phyloP scores from a whole-genome alignment of 2,113 vertebrate genomes.

The Heterotis niloticus region DNA sequence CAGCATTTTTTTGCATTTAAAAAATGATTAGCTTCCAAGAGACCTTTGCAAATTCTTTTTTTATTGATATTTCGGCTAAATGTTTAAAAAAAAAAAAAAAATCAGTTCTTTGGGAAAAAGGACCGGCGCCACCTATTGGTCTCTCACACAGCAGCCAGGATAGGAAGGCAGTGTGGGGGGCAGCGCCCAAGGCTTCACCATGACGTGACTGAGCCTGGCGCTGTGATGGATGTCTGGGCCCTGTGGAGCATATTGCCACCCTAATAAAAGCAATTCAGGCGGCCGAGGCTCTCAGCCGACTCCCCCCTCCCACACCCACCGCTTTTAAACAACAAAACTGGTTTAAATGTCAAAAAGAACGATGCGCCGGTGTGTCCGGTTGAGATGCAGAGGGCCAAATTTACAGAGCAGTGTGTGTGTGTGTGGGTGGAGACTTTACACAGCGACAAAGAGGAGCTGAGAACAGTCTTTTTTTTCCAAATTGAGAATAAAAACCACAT shows the following conservation, averaged over 20 bases:
- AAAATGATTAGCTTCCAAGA: too few species aligned
- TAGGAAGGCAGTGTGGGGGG: not conserved
- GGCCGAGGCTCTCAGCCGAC: slow-evolving; percentile 39
- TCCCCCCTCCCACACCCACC: slow-evolving; percentile 37
- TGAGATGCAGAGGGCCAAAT: slow-evolving; percentile 43
- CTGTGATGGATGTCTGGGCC: slow-evolving; percentile 63
- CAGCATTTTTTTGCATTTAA: too few species aligned
- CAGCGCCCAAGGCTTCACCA: not conserved
- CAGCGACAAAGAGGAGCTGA: too few species aligned
- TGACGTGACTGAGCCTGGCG: slow-evolving; percentile 8
- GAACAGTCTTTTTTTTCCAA: not conserved
- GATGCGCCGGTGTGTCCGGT: slow-evolving; percentile 50
- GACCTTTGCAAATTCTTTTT: too few species aligned
- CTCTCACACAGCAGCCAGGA: not conserved
- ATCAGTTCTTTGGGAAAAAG: not conserved
- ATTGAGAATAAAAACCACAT: not conserved
- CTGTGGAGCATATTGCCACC: slow-evolving; percentile 62
- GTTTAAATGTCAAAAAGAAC: slow-evolving; percentile 65
- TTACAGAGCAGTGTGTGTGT: slow-evolving; percentile 37
- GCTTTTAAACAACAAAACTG: slow-evolving; percentile 59
- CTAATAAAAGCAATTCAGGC: slow-evolving; percentile 63
- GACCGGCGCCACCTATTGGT: slow-evolving; percentile 6
- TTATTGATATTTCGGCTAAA: too few species aligned
- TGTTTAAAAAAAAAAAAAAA: not conserved
- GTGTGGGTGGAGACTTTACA: not conserved